Base-by-base conservation (phyloP, 2,797 vertebrate species). In the Artibeus jamaicensis region DNA sequence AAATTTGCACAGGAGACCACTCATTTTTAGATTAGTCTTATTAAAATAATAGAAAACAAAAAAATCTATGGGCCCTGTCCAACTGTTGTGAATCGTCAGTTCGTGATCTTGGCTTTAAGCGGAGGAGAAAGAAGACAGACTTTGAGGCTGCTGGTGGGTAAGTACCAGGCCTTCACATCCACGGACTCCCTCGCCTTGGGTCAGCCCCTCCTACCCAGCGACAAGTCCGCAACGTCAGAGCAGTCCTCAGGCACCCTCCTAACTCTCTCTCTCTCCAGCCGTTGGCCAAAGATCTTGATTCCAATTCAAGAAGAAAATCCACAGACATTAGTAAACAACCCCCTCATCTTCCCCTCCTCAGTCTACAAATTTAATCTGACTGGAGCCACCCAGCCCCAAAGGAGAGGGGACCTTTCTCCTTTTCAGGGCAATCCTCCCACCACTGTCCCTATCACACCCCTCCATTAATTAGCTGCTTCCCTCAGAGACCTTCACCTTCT, bases 21-120 rank as follows among this genome's bases (percentile, higher is more conserved):
- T 87, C 29, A 73, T 78, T 76, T 89, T 71, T 53, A 94, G 94
- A 71, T 3, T 48, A 70, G 44, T 6, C 42, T 93, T 68, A 57
- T 73, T 76, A 71, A 74, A 89, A 79, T 76, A 96, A 82, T 42
- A 39, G 15, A 19, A 67, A 86, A 62, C 3, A 87, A 84, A 92
- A 81, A 81, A 85, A 19, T 53, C 24, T 42, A 14, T 24, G 53
- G 86, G 14, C 2, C 2, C 3, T 37, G 32, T 37, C 24, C 10
- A 6, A 16, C 24, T 87, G 32, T 22, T 73, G 19, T 48, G 24
- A 67, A 62, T 84, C 21, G 67, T n/a, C 46, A 74, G 15, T 73
- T 95, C 44, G 74, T 74, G 22, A 83, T 48, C 14, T 68, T 55
- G 48, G 37, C 42, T 77, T 68, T 70, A 95, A 94, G 86, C 18